Evolutionary conservation across 1,140 invertebrate genomes (phyloP), one percentile per base, ranked within the genome.

Genomic region (Campoletis sonorensis): DNA sequence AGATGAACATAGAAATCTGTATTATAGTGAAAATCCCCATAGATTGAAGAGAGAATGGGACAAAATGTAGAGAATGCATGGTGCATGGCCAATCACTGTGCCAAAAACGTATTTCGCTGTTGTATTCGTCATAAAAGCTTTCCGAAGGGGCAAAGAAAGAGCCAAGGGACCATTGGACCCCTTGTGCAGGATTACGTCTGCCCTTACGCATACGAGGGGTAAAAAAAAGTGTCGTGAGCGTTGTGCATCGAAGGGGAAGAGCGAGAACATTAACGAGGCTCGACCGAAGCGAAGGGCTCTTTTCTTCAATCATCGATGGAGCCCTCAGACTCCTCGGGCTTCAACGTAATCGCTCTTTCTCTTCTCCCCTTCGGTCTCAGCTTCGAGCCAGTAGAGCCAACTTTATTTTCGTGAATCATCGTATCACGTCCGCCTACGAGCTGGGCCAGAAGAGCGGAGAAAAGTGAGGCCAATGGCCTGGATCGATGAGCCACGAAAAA

Each of bases 371-470:
- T 21, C 67, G 15, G n/a, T 26, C 26, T 26, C 33, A 30, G 40
- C 45, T 37, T 26, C 15, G 45, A 40, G 23, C 80, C 82, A 79
- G 76, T 73, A 83, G 71, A 79, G 70, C 73, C 79, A 80, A 85
- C 83, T 81, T 86, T 84, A 86, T 86, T 84, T 87, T 86, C 79
- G 85, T 84, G 87, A 88, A 85, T 86, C 85, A 86, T 84, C 82
- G 54, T 27, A 54, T 72, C 58, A 26, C 18, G 67, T 54, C 67
- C 61, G 33, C 61, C 58, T 51, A n/a, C 30, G 8, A 21, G 23
- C 51, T 61, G 26, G 58, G 80, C 80, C 58, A 21, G 58, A 8
- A 54, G 67, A 51, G 27, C 15, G 40, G 45, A 58, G 67, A 71
- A 64, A 45, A 61, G 0, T 33, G 51, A 54, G 79, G 78, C 80